Conservation (phyloP, 2,113 vertebrate genomes). For the Corapipo altera region DNA sequence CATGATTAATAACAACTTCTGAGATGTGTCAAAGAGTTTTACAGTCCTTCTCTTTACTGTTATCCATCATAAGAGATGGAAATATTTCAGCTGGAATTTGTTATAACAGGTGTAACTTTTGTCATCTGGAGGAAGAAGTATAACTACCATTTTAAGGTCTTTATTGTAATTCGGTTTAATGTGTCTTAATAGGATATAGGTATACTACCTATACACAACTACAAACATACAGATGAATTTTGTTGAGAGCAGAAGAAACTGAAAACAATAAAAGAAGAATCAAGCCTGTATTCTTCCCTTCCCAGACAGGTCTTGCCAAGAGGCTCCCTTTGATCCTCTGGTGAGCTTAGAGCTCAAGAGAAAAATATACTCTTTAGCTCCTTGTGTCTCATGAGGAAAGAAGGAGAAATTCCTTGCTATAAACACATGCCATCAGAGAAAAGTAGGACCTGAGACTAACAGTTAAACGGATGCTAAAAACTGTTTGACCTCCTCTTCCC, state of each 20-base stretch:
- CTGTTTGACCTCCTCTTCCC: not conserved
- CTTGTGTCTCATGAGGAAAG: not conserved
- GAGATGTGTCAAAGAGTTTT: not conserved
- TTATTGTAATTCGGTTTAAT: not conserved
- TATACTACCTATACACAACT: not conserved
- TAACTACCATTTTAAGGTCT: not conserved
- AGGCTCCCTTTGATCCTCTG: not conserved
- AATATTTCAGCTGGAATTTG: not conserved
- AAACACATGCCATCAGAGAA: not conserved
- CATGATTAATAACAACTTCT: not conserved
- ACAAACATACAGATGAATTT: not conserved
- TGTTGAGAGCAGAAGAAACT: not conserved
- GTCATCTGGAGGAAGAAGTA: not conserved
- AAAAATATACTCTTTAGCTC: not conserved
- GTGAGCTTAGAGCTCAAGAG: not conserved
- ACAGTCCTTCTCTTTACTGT: not conserved
- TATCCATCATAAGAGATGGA: not conserved
- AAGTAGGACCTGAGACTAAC: not conserved
- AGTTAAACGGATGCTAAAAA: not conserved
- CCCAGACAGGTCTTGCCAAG: rapidly evolving
- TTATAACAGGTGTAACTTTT: not conserved
- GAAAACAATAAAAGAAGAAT: not conserved
- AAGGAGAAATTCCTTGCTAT: not conserved
- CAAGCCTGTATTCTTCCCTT: not conserved
- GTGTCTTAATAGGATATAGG: not conserved